phyloP scores from a whole-genome alignment of 2,113 vertebrate species.

The Lampris megalopsis region DNA sequence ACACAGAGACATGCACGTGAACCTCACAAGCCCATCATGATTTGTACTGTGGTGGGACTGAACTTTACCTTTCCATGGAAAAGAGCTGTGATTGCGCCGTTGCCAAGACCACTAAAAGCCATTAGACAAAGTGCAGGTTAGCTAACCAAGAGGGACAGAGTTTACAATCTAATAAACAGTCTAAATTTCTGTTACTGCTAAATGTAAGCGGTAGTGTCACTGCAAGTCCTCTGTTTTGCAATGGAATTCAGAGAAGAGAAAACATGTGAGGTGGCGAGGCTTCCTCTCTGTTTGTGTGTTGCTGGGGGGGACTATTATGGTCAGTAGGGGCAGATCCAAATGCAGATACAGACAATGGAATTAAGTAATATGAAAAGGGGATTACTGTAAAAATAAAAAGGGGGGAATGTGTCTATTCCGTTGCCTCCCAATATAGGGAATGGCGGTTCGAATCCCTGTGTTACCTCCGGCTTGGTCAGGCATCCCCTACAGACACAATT shows the following conservation, averaged over 20 bases:
- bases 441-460: no score
- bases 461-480: no score
- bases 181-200: constrained; percentile 6
- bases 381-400: no score
- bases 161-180: constrained; percentile 8
- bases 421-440: no score
- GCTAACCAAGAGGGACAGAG: constrained; percentile 16
- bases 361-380: neutral
- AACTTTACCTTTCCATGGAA: constrained; percentile 24
- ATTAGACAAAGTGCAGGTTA: constrained; percentile 21
- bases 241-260: constrained; percentile 1
- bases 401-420: no score
- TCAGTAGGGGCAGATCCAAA: neutral
- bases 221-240: neutral
- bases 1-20: constrained; percentile 6
- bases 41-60: constrained; percentile 28
- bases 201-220: neutral
- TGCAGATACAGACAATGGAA: no score
- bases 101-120: constrained; percentile 50
- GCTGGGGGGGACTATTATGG: neutral
- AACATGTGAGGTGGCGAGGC: neutral
- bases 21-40: constrained; percentile 11
- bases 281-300: no score
- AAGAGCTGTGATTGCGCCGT: neutral
- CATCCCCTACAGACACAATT: no score